Evolutionary conservation across 2,113 vertebrate genomes (phyloP), one percentile per base, ranked within the genome.

Genomic region (Rhea pennata): DNA sequence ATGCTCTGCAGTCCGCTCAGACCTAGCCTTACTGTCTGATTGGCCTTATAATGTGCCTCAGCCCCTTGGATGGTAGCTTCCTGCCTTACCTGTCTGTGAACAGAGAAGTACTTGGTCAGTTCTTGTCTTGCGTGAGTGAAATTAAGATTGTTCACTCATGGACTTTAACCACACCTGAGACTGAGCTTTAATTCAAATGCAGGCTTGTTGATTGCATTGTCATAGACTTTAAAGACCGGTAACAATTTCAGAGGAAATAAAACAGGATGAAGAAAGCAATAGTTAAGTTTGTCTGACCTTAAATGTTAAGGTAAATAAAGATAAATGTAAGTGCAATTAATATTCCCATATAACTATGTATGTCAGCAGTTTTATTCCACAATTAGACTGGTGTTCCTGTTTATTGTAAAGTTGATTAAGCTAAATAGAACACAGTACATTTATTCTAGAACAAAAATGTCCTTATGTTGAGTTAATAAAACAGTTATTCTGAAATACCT

Each of bases 361-460:
- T 31, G 58, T 80, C 46, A 48, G n/a, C 66, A 83, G 80, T 31
- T 39, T 84, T 58, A 69, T 85, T 88, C 92, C 31, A 62, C 88
- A 90, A 90, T 75, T 75, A 80, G 33, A 53, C 64, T 83, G 42
- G 90, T 86, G 72, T 27, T 76, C 64, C 64, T 73, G 58, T 86
- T 92, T 77, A 92, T 80, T 24, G 76, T 76, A 6, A 93, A 83
- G 72, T 76, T 90, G 79, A 76, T 88, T 88, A 83, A 90, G 58
- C 66, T 76, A 10, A 95, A 80, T 56, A 80, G 79, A 88, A 86
- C 62, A 86, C 92, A 15, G 70, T 67, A 17, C 21, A 44, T 16
- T 66, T 87, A 74, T 33, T 94, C 56, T 56, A 89, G 74, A 78
- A 87, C 39, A 91, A 91, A 93, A 87, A 87, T n/a, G 61, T 89